A percentile compares a stretch with the other conserved stretches of the same genome.
Evolutionary conservation across 2,113 vertebrate species (phyloP).

Genomic region (Bambusicola thoracicus): DNA sequence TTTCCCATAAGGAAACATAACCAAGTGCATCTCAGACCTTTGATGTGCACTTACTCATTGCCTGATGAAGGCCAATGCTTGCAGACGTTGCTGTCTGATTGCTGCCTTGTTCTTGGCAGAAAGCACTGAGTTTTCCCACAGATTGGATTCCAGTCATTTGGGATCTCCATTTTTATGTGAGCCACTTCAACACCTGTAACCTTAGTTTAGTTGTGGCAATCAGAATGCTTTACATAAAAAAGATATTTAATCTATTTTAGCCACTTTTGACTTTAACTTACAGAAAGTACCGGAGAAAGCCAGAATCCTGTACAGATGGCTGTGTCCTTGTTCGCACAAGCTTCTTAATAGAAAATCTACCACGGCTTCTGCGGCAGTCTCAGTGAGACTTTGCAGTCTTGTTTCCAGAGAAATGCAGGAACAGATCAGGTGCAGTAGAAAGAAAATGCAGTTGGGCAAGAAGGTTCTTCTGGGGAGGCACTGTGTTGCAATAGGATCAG

Average conservation of each 20-base stretch:
- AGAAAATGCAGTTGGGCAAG: not conserved
- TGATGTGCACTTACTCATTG: accelerated
- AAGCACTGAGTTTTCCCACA: not conserved
- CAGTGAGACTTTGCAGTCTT: not conserved
- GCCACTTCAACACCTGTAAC: not conserved
- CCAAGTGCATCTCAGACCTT: not conserved
- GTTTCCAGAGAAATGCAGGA: not conserved
- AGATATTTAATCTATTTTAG: not conserved
- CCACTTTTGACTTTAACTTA: not conserved
- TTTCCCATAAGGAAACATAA: not conserved
- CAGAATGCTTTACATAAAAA: not conserved
- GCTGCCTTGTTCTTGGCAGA: not conserved
- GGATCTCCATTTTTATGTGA: not conserved
- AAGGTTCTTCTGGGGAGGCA: not conserved
- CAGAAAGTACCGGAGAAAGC: not conserved
- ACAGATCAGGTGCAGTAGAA: not conserved
- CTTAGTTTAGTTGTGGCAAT: not conserved
- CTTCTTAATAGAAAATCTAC: not conserved
- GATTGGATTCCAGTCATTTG: not conserved
- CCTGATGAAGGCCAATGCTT: not conserved
- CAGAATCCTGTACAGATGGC: not conserved
- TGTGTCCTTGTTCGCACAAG: not conserved
- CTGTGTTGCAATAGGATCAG: no score
- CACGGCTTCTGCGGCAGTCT: not conserved
- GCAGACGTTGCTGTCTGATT: not conserved